Percentiles rank a stretch among this genome's conserved stretches.
Conservation (phyloP, 2,113 vertebrate genomes). For the Panthera tigris region DNA sequence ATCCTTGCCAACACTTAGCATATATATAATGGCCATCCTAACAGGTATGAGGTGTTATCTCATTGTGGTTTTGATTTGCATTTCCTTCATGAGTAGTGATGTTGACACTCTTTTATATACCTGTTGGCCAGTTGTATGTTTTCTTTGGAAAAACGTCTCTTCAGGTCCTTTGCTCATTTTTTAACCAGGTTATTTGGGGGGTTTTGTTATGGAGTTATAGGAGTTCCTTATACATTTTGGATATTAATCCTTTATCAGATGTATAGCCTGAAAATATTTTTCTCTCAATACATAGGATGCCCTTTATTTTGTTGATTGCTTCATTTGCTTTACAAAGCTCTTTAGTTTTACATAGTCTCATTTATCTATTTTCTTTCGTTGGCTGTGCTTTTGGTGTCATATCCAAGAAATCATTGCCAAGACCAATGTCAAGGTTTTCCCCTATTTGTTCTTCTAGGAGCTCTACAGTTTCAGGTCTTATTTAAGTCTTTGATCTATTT, state of each 20-base stretch:
- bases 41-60: neutral
- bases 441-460: neutral
- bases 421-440: neutral
- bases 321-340: neutral
- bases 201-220: neutral
- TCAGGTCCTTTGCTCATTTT: neutral
- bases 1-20: neutral
- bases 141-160: neutral
- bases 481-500: neutral
- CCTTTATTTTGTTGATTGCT: neutral
- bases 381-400: neutral
- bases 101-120: neutral
- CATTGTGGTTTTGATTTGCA: neutral
- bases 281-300: neutral
- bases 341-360: neutral
- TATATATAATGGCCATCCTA: neutral
- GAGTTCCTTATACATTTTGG: neutral
- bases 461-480: neutral
- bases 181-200: neutral
- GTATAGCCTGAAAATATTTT: neutral
- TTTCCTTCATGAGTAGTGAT: neutral
- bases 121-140: neutral
- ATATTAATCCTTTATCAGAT: neutral
- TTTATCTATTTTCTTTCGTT: neutral
- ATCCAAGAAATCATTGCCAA: neutral